Evolutionary conservation across 2,113 vertebrate genomes (phyloP), one percentile per base, ranked within the genome.

Genomic region (Paramisgurnus dabryanus): DNA sequence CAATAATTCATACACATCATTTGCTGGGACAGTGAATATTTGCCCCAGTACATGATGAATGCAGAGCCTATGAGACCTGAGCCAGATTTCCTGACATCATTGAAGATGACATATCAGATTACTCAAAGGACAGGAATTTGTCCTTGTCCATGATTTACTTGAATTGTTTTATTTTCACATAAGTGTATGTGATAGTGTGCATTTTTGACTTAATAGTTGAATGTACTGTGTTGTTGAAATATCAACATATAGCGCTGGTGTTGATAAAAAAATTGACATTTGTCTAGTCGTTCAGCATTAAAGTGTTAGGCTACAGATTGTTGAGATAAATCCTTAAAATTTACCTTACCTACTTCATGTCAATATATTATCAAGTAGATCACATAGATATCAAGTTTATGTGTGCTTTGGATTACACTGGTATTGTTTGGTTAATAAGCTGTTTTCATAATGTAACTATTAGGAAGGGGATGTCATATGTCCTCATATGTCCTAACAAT

Each of bases 41-140:
- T 82, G 65, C 57, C 55, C 71, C 40, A 15, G 7, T 80, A 79
- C 73, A 68, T 49, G 57, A 10, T 80, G 81, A 58, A 79, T 79
- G 70, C 70, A 81, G 76, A 67, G 63, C 78, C 78, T 76, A 49
- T 69, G 65, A 79, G 76, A 80, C 85, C 85, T 78, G 84, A 84
- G 86, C 82, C 83, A 76, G 85, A 88, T 87, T 88, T 89, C 86
- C 85, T 83, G 92, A 92, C 90, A 90, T 93, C 89, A 92, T 88
- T 89, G 91, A 92, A 88, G 86, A 89, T 90, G 86, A 86, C 81
- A 85, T 93, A 94, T 98, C 91, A 72, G 87, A 91, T 98, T 96
- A 95, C 96, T 87, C 84, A 89, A 88, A 94, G 93, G 92, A 90
- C 90, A 90, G 85, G 81, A 91, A 91, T 95, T 95, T 95, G 95